These are phyloP conservation scores for Manis crassicaudata DNA, from an alignment of 2,797 vertebrate species.

Conservation along the genomic window DNA sequence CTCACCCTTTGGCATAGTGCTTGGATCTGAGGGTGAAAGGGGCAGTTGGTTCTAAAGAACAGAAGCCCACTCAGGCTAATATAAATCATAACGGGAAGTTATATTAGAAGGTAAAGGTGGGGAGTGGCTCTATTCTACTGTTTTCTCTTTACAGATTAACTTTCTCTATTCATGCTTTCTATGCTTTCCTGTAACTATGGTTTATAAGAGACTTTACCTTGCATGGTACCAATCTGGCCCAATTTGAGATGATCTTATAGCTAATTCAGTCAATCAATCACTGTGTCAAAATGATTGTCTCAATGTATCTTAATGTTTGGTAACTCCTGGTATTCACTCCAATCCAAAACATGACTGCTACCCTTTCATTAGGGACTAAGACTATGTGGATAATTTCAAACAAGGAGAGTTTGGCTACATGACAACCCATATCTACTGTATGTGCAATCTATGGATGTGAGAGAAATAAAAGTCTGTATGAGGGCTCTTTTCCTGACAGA, in stretches of 20 bases:
- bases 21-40: background rate
- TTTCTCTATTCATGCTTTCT: slow-evolving; percentile 15
- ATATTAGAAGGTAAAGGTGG: background rate
- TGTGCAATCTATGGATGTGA: background rate
- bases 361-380: background rate
- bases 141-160: slow-evolving; percentile 15
- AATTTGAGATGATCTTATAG: background rate
- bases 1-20: background rate
- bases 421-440: background rate
- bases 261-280: background rate
- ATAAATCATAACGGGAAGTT: background rate
- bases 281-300: background rate
- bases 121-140: background rate
- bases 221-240: background rate
- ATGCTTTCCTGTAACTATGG: slow-evolving; percentile 1
- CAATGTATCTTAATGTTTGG: background rate
- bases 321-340: background rate
- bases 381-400: slow-evolving; percentile 7
- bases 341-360: background rate
- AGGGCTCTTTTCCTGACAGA: background rate
- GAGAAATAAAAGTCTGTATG: background rate
- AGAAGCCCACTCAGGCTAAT: background rate
- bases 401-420: background rate
- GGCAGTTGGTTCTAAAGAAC: background rate
- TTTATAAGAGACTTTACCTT: background rate